Evolutionary conservation across 2,113 vertebrate genomes (phyloP).

Genomic region (Python bivittatus): DNA sequence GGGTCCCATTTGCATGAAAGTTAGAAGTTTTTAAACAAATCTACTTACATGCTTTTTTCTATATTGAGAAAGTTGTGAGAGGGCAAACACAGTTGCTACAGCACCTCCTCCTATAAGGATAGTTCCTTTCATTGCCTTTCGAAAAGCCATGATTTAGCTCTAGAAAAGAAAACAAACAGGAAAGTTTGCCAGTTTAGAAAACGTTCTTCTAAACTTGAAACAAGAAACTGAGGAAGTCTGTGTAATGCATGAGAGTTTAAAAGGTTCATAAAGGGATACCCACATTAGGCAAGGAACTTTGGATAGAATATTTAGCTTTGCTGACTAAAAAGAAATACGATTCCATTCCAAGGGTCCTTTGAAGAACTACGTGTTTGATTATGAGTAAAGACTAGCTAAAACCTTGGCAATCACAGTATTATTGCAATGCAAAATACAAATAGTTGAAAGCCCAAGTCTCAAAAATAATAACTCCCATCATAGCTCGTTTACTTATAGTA

Average conservation of each 20-base stretch:
- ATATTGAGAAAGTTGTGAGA: conserved; percentile 90
- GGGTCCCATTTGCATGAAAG: conserved; percentile 39
- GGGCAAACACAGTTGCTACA: conserved; percentile 82
- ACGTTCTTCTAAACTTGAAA: conserved; percentile 39
- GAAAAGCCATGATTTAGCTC: conserved; percentile 90
- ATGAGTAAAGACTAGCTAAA: not conserved
- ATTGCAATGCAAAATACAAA: not conserved
- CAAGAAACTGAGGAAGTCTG: not conserved
- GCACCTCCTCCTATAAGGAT: conserved; percentile 84
- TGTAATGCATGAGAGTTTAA: not conserved
- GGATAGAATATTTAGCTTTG: not conserved
- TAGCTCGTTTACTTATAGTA: not conserved
- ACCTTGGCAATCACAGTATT: not conserved
- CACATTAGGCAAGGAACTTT: not conserved
- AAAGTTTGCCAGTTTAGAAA: conserved; percentile 46
- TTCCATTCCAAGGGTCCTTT: not conserved
- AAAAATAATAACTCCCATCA: not conserved
- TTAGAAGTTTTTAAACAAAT: conserved; percentile 51
- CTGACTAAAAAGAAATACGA: not conserved
- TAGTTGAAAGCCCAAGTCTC: not conserved
- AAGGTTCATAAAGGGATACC: not conserved
- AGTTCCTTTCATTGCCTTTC: conserved; percentile 83
- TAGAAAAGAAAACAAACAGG: conserved; percentile 40
- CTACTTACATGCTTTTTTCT: conserved; percentile 85
- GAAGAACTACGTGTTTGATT: not conserved